Percentiles rank a stretch among this genome's conserved stretches.
Conservation (phyloP, 1,140 invertebrate species). For the Phymastichus coffea region DNA sequence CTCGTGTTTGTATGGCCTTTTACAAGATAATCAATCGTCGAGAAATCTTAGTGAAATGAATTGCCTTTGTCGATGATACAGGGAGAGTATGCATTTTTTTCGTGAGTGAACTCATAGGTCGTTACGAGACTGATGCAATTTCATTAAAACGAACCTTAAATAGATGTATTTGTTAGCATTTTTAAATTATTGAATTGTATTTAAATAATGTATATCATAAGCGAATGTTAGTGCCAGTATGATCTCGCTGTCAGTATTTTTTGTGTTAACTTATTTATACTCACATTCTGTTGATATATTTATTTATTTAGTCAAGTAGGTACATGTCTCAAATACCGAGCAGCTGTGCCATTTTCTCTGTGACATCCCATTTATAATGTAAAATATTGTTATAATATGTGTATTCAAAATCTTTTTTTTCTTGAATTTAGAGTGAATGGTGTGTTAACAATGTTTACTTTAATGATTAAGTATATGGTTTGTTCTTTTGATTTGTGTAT, state of each 20-base stretch:
- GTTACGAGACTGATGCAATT: constrained; percentile 7
- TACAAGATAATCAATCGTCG: constrained; percentile 7
- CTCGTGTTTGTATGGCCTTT: constrained; percentile 4
- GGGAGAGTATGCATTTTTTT: constrained; percentile 12
- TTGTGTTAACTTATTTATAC: constrained; percentile 11
- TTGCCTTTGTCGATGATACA: constrained; percentile 26
- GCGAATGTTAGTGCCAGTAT: constrained; percentile 4
- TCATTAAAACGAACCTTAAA: constrained; percentile 1
- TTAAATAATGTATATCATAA: constrained; percentile 7
- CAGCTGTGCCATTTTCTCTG: not conserved
- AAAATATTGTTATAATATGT: not conserved
- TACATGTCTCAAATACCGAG: not conserved
- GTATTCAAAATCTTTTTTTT: constrained; percentile 4
- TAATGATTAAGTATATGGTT: constrained; percentile 19
- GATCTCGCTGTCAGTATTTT: constrained; percentile 16
- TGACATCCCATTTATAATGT: not conserved
- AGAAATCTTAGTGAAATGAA: constrained; percentile 17
- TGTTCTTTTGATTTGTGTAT: constrained; percentile 23
- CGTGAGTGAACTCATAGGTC: constrained; percentile 3
- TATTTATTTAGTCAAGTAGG: not conserved
- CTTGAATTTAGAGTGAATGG: not conserved
- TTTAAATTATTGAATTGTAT: constrained; percentile 15
- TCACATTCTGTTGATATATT: constrained; percentile 6
- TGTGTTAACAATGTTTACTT: not conserved
- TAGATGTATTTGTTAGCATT: constrained; percentile 14